Percentiles rank a stretch among this genome's conserved stretches.
Conservation (phyloP, 2,113 vertebrate genomes). For the Hemichromis elongatus region DNA sequence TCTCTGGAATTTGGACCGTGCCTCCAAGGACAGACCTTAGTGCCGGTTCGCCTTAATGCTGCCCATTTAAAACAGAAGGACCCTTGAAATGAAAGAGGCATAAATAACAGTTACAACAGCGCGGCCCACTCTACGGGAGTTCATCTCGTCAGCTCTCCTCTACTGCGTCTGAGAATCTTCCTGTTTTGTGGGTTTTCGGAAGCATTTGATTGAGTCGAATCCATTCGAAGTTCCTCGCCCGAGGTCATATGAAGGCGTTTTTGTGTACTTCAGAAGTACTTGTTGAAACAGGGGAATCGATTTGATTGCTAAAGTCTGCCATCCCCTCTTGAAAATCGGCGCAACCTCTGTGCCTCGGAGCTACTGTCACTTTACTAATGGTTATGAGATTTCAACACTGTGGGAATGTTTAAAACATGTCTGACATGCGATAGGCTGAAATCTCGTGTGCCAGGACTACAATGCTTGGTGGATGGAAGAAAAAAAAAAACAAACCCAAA, state of each 20-base stretch:
- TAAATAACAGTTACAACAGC: constrained; percentile 61
- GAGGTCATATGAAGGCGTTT: not conserved
- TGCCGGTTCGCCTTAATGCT: constrained; percentile 53
- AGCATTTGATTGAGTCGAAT: constrained; percentile 23
- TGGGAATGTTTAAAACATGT: not conserved
- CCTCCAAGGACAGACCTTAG: constrained; percentile 48
- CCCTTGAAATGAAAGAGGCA: constrained; percentile 63
- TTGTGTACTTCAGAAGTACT: not conserved
- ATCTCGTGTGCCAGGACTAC: not conserved
- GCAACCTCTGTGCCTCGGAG: not conserved
- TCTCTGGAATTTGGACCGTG: constrained; percentile 67
- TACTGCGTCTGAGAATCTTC: constrained; percentile 2
- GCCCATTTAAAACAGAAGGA: constrained; percentile 55
- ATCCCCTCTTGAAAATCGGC: not conserved
- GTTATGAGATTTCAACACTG: not conserved
- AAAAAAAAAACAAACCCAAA: not conserved
- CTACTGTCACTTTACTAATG: not conserved
- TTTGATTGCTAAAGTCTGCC: not conserved
- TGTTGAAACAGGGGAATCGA: constrained; percentile 6
- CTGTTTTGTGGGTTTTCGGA: not conserved
- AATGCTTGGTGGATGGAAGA: not conserved
- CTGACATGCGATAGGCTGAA: not conserved
- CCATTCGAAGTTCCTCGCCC: not conserved
- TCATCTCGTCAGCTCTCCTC: constrained; percentile 35
- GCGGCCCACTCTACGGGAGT: constrained; percentile 46